A percentile compares a stretch with the other conserved stretches of the same genome.
Evolutionary conservation across 2,888 invertebrate species (phyloP).

Genomic region (Stramonita haemastoma): DNA sequence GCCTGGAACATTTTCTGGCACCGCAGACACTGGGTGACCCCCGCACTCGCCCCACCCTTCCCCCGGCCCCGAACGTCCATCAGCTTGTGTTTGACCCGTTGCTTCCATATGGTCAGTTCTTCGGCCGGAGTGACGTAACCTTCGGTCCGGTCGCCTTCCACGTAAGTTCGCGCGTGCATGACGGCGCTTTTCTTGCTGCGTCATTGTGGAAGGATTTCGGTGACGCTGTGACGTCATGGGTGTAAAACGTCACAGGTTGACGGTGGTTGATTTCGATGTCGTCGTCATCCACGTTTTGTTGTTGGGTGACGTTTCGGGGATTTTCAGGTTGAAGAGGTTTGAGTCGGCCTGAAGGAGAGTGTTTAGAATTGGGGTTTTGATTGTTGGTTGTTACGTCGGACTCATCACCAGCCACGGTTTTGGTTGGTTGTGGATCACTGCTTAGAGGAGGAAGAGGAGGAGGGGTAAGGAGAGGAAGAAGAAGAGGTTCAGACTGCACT

Average conservation of each 20-base stretch:
- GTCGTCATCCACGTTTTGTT: not conserved
- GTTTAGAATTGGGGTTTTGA: not conserved
- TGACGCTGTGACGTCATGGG: not conserved
- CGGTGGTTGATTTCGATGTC: no score
- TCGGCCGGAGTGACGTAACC: conserved; percentile 45
- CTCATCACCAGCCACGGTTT: not conserved
- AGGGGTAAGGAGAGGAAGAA: no score
- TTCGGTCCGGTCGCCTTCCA: conserved; percentile 62
- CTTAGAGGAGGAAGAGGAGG: no score
- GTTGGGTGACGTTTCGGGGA: not conserved
- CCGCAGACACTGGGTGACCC: conserved; percentile 64
- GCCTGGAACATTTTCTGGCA: conserved; percentile 67
- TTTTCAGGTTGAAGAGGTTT: not conserved
- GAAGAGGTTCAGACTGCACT: no score
- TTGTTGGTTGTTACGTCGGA: not conserved
- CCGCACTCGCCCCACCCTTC: not conserved
- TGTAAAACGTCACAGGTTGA: not conserved
- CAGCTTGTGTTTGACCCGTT: conserved; percentile 52
- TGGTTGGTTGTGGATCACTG: not conserved
- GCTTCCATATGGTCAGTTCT: conserved; percentile 60
- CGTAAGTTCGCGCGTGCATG: conserved; percentile 58
- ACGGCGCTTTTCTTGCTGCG: not conserved
- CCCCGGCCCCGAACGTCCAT: not conserved
- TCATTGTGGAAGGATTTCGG: not conserved
- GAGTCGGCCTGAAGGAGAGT: not conserved